phyloP scores from a whole-genome alignment of 2,797 vertebrate species.

The Acrossocheilus wenchowensis region DNA sequence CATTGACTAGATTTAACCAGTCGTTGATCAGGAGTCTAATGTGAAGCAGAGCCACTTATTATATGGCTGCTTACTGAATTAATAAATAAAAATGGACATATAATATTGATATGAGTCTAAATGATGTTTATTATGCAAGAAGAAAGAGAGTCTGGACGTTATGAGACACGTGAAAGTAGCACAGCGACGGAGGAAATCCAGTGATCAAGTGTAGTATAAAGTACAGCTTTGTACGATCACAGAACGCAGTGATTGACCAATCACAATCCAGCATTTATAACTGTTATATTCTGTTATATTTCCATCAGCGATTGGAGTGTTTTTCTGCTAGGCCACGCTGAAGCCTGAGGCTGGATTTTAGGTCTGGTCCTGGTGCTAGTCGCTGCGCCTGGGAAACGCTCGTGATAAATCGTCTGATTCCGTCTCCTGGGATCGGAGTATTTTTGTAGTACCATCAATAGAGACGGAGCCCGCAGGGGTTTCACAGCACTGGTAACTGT shows the following conservation, averaged over 20 bases:
- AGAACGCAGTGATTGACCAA: not conserved
- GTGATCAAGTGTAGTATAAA: not conserved
- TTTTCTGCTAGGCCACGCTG: conserved; percentile 67
- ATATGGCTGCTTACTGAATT: not conserved
- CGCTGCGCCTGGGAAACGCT: conserved; percentile 51
- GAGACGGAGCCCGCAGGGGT: conserved; percentile 13
- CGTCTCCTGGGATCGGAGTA: conserved; percentile 28
- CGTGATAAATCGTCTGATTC: conserved; percentile 63
- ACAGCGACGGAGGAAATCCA: not conserved
- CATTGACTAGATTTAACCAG: not conserved
- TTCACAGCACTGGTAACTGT: conserved; percentile 50
- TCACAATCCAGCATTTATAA: not conserved
- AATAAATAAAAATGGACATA: not conserved
- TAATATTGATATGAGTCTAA: conserved; percentile 14
- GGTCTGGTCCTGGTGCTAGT: conserved; percentile 67
- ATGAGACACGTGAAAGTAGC: not conserved
- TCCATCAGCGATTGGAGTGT: not conserved
- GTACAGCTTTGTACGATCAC: not conserved
- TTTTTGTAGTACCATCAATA: conserved; percentile 8
- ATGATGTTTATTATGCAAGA: not conserved
- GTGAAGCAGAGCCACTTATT: not conserved
- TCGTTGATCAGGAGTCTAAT: not conserved
- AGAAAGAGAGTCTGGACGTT: not conserved
- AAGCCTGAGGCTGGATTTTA: conserved; percentile 74
- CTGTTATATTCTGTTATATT: not conserved